phyloP scores from a whole-genome alignment of 2,797 vertebrate species.

The Silurus lanzhouensis region DNA sequence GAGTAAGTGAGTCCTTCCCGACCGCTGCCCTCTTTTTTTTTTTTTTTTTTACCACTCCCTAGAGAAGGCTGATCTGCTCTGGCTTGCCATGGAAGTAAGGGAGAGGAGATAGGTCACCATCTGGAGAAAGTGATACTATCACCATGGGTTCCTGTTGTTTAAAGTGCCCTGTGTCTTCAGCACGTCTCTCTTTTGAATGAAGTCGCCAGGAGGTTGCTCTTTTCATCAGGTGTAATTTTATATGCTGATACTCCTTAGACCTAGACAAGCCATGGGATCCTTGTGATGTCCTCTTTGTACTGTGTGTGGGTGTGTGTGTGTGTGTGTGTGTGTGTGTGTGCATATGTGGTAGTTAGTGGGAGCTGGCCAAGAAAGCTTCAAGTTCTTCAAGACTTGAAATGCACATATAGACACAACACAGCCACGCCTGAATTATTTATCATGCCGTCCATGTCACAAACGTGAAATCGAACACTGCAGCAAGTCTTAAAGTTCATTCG shows the following conservation, averaged over 20 bases:
- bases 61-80: conserved; percentile 47
- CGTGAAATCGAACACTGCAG: conserved; percentile 23
- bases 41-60: conserved; percentile 27
- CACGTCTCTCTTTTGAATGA: conserved; percentile 18
- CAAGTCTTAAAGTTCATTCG: neutral
- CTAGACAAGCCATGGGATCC: neutral
- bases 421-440: conserved; percentile 49
- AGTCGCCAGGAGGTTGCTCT: conserved; percentile 20
- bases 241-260: conserved; percentile 10
- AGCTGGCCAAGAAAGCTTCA: conserved; percentile 7
- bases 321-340: neutral
- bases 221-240: conserved; percentile 25
- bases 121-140: conserved; percentile 59
- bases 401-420: conserved; percentile 25
- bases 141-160: conserved; percentile 49
- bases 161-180: conserved; percentile 36
- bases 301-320: neutral
- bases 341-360: neutral
- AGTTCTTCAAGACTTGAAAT: conserved; percentile 29
- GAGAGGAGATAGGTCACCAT: conserved; percentile 54
- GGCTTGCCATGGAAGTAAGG: conserved; percentile 36
- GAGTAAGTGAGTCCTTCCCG: conserved; percentile 24
- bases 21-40: conserved; percentile 9
- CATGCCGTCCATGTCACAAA: conserved; percentile 2
- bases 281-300: conserved; percentile 9